phyloP scores from a whole-genome alignment of 2,888 invertebrate species.

The Metallyticus violacea region DNA sequence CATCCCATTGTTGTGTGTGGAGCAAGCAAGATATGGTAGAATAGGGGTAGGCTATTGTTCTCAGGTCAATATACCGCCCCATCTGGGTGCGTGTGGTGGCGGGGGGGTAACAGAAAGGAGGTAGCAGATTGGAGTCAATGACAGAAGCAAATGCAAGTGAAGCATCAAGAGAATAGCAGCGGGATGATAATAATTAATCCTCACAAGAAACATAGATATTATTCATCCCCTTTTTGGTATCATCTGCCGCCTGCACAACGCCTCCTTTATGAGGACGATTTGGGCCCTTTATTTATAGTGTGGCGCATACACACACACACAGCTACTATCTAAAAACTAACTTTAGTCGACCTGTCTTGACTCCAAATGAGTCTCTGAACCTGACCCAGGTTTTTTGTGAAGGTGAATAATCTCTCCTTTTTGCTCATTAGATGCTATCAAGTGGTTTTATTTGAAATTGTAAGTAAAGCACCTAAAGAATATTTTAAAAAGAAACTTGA shows the following conservation, averaged over 20 bases:
- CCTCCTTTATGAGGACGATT: neutral
- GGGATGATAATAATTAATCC: neutral
- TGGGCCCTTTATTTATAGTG: neutral
- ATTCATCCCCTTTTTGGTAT: neutral
- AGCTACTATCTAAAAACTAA: neutral
- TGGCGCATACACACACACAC: neutral
- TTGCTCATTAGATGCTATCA: neutral
- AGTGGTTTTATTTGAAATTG: neutral
- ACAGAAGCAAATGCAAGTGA: neutral
- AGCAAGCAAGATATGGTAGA: neutral
- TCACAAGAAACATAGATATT: neutral
- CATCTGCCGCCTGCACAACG: neutral
- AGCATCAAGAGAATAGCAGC: neutral
- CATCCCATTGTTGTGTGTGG: conserved; percentile 1
- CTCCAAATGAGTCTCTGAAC: neutral
- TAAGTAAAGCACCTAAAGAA: too few relatives aligned
- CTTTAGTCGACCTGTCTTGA: too few relatives aligned
- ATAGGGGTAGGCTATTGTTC: neutral
- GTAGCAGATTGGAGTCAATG: neutral
- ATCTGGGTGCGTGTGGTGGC: neutral
- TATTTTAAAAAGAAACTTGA: too few relatives aligned
- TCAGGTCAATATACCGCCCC: neutral
- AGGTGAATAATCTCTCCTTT: neutral
- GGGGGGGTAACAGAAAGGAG: neutral
- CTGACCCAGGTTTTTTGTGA: neutral